Evolutionary conservation across 1,140 invertebrate species (phyloP), one percentile per base, ranked within the genome.

Genomic region (Tetramorium parvispinum): DNA sequence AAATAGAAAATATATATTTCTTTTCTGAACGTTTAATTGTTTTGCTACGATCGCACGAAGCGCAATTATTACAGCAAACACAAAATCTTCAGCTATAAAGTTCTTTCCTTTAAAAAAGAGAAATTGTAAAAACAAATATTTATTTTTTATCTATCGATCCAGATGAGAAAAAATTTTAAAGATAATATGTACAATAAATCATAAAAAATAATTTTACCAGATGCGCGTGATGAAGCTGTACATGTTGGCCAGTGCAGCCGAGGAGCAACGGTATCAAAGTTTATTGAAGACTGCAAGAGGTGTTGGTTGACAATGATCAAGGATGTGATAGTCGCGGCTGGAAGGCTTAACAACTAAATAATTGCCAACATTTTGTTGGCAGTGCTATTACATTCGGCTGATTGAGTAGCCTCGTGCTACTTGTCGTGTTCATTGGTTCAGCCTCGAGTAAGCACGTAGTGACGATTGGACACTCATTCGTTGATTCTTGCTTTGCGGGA

Each of bases 381-480:
- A 93, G 89, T 91, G 86, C 92, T 93, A 92, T 94, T 94, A 91
- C 93, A 93, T 93, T 94, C 89, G 89, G 88, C 81, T 90, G 92
- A 92, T 94, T 88, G 94, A 95, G 32, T 94, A 92, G 85, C 95
- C 95, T 95, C 94, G 94, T 94, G 92, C 94, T 82, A 95, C 94
- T 95, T 95, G 94, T 76, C 89, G 89, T 88, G 89, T 88, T 91
- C 91, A 95, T 95, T 95, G 95, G 94, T 94, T 87, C 87, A 93
- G 79, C 68, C 87, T 79, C 85, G 79, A 66, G 70, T 89, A 85
- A 16, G 73, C 61, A 81, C 70, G n/a, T 46, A 57, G 66, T 24
- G 40, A 83, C 49, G 18, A 55, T 57, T 61, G 59, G 79, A 85
- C 4, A 40, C 3, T 32, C 77, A 55, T 70, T 68, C 61, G 27